phyloP scores from a whole-genome alignment of 2,113 vertebrate species.

The Gambusia affinis region DNA sequence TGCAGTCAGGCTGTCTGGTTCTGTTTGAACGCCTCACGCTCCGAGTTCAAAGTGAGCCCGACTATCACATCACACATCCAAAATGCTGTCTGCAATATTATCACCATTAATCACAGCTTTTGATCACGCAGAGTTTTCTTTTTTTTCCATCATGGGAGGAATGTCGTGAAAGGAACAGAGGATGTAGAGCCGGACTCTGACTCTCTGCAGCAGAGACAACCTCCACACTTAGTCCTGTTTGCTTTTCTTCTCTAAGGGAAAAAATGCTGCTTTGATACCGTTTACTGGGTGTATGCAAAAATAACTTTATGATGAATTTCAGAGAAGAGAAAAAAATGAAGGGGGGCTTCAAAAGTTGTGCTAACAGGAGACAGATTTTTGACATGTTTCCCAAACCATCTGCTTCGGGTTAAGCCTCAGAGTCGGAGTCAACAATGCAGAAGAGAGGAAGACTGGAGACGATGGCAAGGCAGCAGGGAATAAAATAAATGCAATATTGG shows the following conservation, averaged over 20 bases:
- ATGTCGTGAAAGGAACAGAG: slow-evolving; percentile 58
- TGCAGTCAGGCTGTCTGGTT: slow-evolving; percentile 39
- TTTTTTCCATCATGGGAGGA: slow-evolving; percentile 50
- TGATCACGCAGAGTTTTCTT: slow-evolving; percentile 55
- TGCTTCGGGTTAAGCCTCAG: slow-evolving; percentile 86
- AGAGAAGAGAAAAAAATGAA: slow-evolving; percentile 48
- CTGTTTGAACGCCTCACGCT: slow-evolving; percentile 43
- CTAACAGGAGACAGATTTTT: slow-evolving; percentile 93
- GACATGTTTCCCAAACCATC: slow-evolving; percentile 87
- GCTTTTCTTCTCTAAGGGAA: slow-evolving; percentile 43
- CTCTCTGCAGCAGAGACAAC: slow-evolving; percentile 54
- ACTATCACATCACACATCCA: slow-evolving; percentile 56
- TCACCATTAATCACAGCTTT: slow-evolving; percentile 70
- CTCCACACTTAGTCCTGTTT: slow-evolving; percentile 25
- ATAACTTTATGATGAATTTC: slow-evolving; percentile 81
- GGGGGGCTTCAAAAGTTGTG: slow-evolving; percentile 81
- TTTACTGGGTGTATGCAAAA: slow-evolving; percentile 85
- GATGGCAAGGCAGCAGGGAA: slow-evolving; percentile 57
- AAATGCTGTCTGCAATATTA: slow-evolving; percentile 53
- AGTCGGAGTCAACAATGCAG: slow-evolving; percentile 72
- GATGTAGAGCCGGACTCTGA: slow-evolving; percentile 43
- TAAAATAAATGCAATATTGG: slow-evolving; percentile 54
- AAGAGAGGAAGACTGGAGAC: slow-evolving; percentile 52
- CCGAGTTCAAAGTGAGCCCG: slow-evolving; percentile 61
- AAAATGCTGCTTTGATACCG: slow-evolving; percentile 85